Conservation (phyloP, 2,888 invertebrate genomes). For the Drosophila monieri region DNA sequence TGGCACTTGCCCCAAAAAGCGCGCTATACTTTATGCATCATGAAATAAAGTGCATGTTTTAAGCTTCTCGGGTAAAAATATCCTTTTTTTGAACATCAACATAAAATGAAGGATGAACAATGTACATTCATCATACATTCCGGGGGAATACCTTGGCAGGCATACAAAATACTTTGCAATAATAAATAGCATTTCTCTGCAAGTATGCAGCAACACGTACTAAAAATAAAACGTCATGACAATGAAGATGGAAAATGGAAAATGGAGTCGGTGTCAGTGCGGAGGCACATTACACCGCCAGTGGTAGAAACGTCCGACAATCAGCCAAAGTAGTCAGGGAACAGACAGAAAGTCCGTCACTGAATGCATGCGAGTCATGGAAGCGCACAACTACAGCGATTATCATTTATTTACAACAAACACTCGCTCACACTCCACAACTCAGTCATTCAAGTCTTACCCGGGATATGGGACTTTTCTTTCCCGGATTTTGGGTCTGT, state of each 20-base stretch:
- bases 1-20: background rate
- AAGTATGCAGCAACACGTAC: slow-evolving; percentile 67
- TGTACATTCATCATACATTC: slow-evolving; percentile 50
- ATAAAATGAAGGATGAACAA: background rate
- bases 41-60: background rate
- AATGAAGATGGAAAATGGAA: slow-evolving; percentile 25
- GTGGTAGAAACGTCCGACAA: slow-evolving; percentile 43
- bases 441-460: slow-evolving; percentile 8
- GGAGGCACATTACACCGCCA: slow-evolving; percentile 18
- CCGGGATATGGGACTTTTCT: background rate
- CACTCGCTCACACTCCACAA: slow-evolving; percentile 15
- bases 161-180: slow-evolving; percentile 52
- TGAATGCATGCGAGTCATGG: slow-evolving; percentile 58
- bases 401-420: slow-evolving; percentile 66
- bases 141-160: slow-evolving; percentile 17
- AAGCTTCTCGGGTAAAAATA: background rate
- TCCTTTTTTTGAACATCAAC: background rate
- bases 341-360: slow-evolving; percentile 41
- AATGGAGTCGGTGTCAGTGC: slow-evolving; percentile 7
- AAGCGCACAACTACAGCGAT: slow-evolving; percentile 47
- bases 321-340: slow-evolving; percentile 62
- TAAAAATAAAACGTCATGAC: slow-evolving; percentile 63
- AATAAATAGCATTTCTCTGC: slow-evolving; percentile 55
- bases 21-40: background rate
- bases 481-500: background rate